phyloP scores from a whole-genome alignment of 2,113 vertebrate species.

The Bungarus multicinctus region DNA sequence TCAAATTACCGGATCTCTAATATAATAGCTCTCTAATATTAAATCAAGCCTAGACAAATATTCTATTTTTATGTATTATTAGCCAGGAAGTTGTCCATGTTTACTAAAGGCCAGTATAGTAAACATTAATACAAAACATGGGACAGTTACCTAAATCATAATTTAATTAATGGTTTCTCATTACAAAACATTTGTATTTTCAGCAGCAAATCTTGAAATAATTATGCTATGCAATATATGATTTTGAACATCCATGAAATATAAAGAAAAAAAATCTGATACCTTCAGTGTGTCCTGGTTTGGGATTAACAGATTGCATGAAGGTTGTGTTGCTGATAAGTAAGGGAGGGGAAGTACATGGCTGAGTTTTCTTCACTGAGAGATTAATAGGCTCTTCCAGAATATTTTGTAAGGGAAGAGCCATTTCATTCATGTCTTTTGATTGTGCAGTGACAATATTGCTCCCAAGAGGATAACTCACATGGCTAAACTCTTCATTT shows the following conservation, averaged over 20 bases:
- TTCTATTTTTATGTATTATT: background rate
- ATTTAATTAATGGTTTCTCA: background rate
- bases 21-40: background rate
- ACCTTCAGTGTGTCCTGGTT: conserved; percentile 67
- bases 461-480: conserved; percentile 55
- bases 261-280: conserved; percentile 46
- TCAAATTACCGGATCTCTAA: background rate
- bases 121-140: background rate
- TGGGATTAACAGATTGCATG: conserved; percentile 44
- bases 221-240: background rate
- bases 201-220: background rate
- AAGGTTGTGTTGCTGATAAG: conserved; percentile 36
- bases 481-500: conserved; percentile 60
- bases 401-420: conserved; percentile 67
- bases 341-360: conserved; percentile 35
- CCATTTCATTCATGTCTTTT: conserved; percentile 60
- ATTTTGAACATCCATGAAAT: background rate
- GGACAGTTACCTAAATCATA: background rate
- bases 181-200: background rate
- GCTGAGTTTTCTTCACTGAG: conserved; percentile 69
- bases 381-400: conserved; percentile 81
- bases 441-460: conserved; percentile 34
- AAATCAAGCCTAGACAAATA: background rate
- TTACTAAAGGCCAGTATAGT: background rate
- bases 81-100: background rate